These are phyloP conservation scores for Gastracanthus pulcherrimus DNA, from an alignment of 2,888 invertebrate species.

Conservation along the genomic window DNA sequence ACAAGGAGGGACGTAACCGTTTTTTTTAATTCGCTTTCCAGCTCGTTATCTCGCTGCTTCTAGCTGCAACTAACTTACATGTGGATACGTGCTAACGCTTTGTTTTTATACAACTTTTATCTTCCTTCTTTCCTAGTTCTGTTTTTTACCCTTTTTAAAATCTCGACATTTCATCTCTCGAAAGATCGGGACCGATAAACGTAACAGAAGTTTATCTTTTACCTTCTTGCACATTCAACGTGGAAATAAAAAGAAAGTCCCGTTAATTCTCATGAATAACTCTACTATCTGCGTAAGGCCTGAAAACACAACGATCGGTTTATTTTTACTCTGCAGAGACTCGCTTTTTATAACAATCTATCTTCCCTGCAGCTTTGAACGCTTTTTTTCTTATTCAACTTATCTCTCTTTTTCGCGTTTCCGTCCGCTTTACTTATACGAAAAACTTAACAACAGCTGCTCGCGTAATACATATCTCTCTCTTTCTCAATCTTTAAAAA, in stretches of 20 bases:
- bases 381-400: slow-evolving; percentile 5
- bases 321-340: slow-evolving; percentile 22
- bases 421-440: slow-evolving; percentile 16
- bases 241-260: slow-evolving; percentile 40
- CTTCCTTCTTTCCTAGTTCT: slow-evolving; percentile 14
- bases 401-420: background rate
- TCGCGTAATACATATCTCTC: slow-evolving; percentile 44
- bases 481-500: slow-evolving; percentile 39
- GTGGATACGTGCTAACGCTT: slow-evolving; percentile 35
- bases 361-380: slow-evolving; percentile 30
- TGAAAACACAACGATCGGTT: slow-evolving; percentile 36
- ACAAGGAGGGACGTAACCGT: slow-evolving; percentile 67
- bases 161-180: slow-evolving; percentile 19
- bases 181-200: slow-evolving; percentile 38
- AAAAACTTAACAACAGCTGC: slow-evolving; percentile 58
- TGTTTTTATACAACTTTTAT: slow-evolving; percentile 41
- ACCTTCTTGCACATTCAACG: slow-evolving; percentile 7
- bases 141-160: slow-evolving; percentile 40
- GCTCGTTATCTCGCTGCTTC: slow-evolving; percentile 49
- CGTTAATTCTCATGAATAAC: slow-evolving; percentile 30
- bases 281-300: slow-evolving; percentile 38
- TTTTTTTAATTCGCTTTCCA: slow-evolving; percentile 55
- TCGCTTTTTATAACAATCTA: slow-evolving; percentile 29
- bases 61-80: slow-evolving; percentile 58
- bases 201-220: slow-evolving; percentile 29